Percentiles rank a stretch among this genome's conserved stretches.
Evolutionary conservation across 2,888 invertebrate species (phyloP).

Genomic region (Acrobasis repandana): DNA sequence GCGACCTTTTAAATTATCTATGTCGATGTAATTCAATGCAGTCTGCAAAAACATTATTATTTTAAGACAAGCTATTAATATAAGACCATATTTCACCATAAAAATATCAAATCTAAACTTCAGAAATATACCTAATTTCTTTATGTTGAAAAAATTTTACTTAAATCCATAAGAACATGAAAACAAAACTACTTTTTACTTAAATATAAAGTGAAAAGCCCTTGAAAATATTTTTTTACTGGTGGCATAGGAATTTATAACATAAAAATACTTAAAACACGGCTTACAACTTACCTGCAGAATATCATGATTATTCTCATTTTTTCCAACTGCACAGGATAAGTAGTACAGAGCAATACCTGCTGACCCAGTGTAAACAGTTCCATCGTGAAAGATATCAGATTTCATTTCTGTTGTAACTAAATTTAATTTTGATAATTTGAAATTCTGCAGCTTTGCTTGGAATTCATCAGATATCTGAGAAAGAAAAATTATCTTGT

Average conservation of each 20-base stretch:
- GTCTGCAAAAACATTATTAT: conserved; percentile 44
- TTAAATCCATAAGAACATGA: no score
- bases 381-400: conserved; percentile 81
- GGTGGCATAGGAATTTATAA: no score
- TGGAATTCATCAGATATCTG: conserved; percentile 77
- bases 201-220: no score
- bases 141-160: no score
- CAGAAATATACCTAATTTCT: no score
- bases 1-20: conserved; percentile 57
- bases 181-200: no score
- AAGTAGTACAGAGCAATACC: conserved; percentile 87
- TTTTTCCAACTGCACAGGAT: conserved; percentile 57
- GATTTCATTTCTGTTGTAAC: conserved; percentile 66
- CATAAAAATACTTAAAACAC: no score
- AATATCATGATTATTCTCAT: conserved; percentile 41
- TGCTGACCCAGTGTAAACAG: conserved; percentile 89
- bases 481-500: conserved; percentile 40
- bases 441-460: conserved; percentile 62
- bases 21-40: conserved; percentile 55
- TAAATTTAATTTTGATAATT: conserved; percentile 61
- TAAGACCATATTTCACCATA: no score
- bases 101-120: no score
- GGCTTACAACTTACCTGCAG: conserved; percentile 47
- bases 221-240: no score
- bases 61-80: not conserved